These are phyloP conservation scores for Dryobates pubescens DNA, from an alignment of 2,797 vertebrate species.

Conservation along the genomic window DNA sequence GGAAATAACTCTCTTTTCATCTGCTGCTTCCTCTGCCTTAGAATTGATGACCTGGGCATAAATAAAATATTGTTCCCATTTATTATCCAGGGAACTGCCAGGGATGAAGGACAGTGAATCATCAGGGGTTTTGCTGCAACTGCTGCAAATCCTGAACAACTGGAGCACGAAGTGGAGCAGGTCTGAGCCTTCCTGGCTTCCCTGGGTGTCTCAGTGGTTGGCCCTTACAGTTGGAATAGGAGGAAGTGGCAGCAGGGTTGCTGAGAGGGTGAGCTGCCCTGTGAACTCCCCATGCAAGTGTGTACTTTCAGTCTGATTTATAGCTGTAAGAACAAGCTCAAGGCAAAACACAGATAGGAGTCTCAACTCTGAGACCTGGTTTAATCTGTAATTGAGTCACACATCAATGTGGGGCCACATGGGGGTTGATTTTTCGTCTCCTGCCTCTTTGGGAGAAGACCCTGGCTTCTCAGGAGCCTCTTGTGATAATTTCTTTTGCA, in stretches of 20 bases:
- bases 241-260: slow-evolving; percentile 32
- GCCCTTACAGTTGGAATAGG: not conserved
- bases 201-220: not conserved
- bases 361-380: not conserved
- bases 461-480: not conserved
- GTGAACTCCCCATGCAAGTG: not conserved
- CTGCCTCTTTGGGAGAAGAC: not conserved
- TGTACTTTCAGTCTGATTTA: not conserved
- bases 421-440: not conserved
- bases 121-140: slow-evolving; percentile 34
- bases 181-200: not conserved
- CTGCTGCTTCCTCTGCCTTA: slow-evolving; percentile 27
- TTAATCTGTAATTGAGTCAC: not conserved
- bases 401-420: accelerated
- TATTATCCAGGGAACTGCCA: slow-evolving; percentile 58
- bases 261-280: not conserved
- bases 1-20: slow-evolving; percentile 35
- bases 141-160: slow-evolving; percentile 29
- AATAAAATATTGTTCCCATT: slow-evolving; percentile 53
- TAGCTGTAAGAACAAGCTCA: not conserved
- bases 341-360: accelerated
- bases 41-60: slow-evolving; percentile 58
- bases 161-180: slow-evolving; percentile 8
- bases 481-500: not conserved
- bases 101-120: slow-evolving; percentile 48